Conservation (phyloP, 2,888 invertebrate genomes). For the Agonopterix alstromeriana region DNA sequence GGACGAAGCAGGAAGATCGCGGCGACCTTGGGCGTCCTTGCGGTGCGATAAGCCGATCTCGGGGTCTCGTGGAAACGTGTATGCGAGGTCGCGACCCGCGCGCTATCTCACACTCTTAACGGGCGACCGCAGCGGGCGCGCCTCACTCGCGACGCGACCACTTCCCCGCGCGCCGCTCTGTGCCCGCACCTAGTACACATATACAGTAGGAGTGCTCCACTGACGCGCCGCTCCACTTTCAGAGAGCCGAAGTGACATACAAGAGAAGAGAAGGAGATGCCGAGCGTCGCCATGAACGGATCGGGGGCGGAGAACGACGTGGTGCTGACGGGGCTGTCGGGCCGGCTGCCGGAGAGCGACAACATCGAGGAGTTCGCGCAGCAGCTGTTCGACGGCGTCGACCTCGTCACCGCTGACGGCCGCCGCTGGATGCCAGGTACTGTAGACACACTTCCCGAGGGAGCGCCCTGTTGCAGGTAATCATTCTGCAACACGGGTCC, state of each 20-base stretch:
- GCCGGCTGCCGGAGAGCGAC: conserved; percentile 93
- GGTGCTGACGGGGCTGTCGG: conserved; percentile 90
- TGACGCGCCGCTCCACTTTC: no score
- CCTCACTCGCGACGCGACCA: conserved; percentile 41
- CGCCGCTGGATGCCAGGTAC: conserved; percentile 88
- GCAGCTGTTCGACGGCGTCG: conserved; percentile 92
- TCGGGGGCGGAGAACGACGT: conserved; percentile 76
- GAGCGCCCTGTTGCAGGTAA: no score
- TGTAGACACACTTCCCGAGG: not conserved
- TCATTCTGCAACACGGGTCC: no score
- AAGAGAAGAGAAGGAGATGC: conserved; percentile 30
- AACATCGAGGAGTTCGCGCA: conserved; percentile 95
- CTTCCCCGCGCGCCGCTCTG: conserved; percentile 17
- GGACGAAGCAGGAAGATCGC: conserved; percentile 26
- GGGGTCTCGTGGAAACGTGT: conserved; percentile 35
- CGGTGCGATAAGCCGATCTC: conserved; percentile 30
- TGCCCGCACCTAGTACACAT: not conserved
- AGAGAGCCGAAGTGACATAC: not conserved
- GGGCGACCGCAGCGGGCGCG: conserved; percentile 29
- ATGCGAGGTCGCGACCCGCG: conserved; percentile 48
- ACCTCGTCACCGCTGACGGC: conserved; percentile 95
- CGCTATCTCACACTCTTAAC: conserved; percentile 55
- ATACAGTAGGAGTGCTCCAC: no score
- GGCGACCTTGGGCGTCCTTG: conserved; percentile 67
- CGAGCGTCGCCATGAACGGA: conserved; percentile 53